Conservation (phyloP, 1,140 invertebrate genomes). For the Diploscapter pachys region DNA sequence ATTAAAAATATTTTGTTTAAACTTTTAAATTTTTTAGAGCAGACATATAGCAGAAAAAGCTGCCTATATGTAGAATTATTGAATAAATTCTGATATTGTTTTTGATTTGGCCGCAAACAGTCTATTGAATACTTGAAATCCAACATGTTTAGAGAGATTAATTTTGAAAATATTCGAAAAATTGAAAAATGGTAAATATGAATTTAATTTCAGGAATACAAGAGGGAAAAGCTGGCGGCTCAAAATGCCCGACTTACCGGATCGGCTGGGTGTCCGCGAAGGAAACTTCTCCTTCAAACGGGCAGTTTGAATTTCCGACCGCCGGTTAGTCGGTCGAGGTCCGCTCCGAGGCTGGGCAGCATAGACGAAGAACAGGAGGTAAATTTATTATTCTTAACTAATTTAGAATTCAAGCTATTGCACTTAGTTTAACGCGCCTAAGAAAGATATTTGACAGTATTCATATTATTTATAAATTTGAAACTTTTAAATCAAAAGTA, state of each 20-base stretch:
- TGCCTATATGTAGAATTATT: too few species aligned
- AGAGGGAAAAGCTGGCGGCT: conserved; percentile 66
- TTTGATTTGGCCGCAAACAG: too few species aligned
- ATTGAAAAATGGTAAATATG: conserved; percentile 10
- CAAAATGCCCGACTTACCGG: conserved; percentile 90
- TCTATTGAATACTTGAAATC: too few species aligned
- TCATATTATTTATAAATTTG: too few species aligned
- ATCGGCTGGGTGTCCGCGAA: conserved; percentile 68
- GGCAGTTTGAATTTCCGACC: conserved; percentile 69
- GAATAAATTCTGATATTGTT: too few species aligned
- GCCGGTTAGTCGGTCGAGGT: conserved; percentile 86
- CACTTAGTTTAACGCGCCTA: too few species aligned
- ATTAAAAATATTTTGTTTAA: too few species aligned
- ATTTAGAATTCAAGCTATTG: not conserved
- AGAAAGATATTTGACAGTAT: too few species aligned
- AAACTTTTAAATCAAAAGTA: not conserved
- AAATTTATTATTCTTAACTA: not conserved
- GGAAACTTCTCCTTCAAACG: conserved; percentile 60
- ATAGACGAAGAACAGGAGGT: conserved; percentile 83
- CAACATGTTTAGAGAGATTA: not conserved
- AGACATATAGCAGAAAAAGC: too few species aligned
- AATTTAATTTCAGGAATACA: conserved; percentile 49
- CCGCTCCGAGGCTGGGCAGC: conserved; percentile 84
- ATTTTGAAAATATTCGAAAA: conserved; percentile 17
- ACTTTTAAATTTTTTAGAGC: too few species aligned